Evolutionary conservation across 2,888 invertebrate species (phyloP), one percentile per base, ranked within the genome.

Genomic region (Protonemura montana): DNA sequence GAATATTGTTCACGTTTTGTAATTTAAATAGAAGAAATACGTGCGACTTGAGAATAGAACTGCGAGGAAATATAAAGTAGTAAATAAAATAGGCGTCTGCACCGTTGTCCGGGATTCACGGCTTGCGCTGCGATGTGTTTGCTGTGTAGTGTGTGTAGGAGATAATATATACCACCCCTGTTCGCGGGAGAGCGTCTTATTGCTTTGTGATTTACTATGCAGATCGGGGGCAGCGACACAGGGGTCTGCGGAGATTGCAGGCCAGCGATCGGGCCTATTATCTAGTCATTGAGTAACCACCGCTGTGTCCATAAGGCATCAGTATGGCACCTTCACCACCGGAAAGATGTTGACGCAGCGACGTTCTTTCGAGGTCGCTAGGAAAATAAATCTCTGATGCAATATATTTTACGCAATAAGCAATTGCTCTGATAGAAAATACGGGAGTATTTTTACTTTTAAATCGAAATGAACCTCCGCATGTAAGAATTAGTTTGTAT

Each of bases 21-120:
- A 84, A 84, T 84, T 76, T 84, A 84, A 59, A 84, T 84, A 59
- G 42, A 84, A 84, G 84, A 84, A 84, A 84, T 84, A 84, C 84
- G 84, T 29, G 76, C 59, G 76, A 26, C 84, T 76, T 16, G 84
- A 84, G 84, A 76, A 76, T 84, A 29, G 28, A 30, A 16, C 29
- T 27, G 30, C 28, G 28, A 81, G 30, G 30, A 81, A 81, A 81
- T 76, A 27, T 76, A 76, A 59, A 59, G 26, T 26, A 28, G 76
- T 84, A 84, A 76, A 84, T 84, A 84, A 84, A 76, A 59, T 76
- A 76, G 26, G 26, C 42, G 29, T 21, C 28, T 35, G 35, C 10
- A 35, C 35, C 10, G 80, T 59, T 59, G 59, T 21, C 59, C 21
- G 16, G 59, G 59, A 59, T 59, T 35, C 35, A 35, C 80, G 6